A percentile compares a stretch with the other conserved stretches of the same genome.
These are phyloP conservation scores for Tetramorium bicarinatum DNA, from an alignment of 2,888 invertebrate species.

Conservation along the genomic window DNA sequence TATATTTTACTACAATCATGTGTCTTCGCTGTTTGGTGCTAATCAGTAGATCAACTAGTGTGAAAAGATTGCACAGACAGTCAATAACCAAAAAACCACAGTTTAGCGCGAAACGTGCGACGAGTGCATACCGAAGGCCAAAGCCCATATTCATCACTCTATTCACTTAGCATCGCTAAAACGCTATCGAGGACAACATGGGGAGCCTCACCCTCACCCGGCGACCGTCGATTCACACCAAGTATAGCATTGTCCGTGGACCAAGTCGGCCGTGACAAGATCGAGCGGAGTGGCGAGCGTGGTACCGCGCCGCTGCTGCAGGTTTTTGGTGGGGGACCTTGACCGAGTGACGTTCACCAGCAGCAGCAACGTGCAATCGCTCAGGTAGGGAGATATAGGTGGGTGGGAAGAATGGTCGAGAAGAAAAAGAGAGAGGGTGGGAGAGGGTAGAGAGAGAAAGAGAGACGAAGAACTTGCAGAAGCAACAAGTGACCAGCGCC, in stretches of 20 bases:
- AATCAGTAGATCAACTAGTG: background rate
- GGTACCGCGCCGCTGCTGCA: constrained; percentile 58
- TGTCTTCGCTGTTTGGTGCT: background rate
- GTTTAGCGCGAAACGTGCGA: constrained; percentile 21
- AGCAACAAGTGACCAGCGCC: constrained; percentile 26
- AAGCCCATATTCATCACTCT: constrained; percentile 20
- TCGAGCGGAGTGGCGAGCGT: constrained; percentile 26
- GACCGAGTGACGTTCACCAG: constrained; percentile 83
- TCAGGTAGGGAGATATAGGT: constrained; percentile 42
- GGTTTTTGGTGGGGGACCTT: constrained; percentile 84
- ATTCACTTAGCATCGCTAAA: constrained; percentile 35
- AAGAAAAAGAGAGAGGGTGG: background rate
- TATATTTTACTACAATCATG: background rate
- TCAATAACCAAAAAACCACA: background rate
- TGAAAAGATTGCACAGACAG: constrained; percentile 23
- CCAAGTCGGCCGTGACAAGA: constrained; percentile 53
- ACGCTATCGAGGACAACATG: constrained; percentile 44
- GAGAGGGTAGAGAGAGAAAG: background rate
- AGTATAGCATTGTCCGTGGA: constrained; percentile 81
- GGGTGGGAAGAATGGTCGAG: constrained; percentile 8
- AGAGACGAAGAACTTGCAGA: constrained; percentile 16
- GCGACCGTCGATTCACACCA: constrained; percentile 70
- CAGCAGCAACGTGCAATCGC: constrained; percentile 53
- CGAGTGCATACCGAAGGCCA: constrained; percentile 17
- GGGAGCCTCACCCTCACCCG: constrained; percentile 67